phyloP scores from a whole-genome alignment of 2,888 invertebrate species.

The Lasiommata megera region DNA sequence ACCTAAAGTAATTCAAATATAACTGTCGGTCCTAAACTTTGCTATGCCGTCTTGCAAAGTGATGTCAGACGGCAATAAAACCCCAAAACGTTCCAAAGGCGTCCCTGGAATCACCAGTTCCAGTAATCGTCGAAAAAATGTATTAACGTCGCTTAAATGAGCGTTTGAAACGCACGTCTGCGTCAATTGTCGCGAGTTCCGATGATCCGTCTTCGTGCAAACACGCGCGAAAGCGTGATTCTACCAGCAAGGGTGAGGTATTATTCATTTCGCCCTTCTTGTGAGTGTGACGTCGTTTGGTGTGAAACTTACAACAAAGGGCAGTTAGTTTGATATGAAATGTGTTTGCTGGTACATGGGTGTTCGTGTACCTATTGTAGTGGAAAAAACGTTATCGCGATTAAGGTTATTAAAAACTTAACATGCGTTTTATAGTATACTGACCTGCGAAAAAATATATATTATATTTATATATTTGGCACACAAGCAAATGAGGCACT shows the following conservation, averaged over 20 bases:
- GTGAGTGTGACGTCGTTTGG: conserved; percentile 52
- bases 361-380: conserved; percentile 24
- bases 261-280: conserved; percentile 65
- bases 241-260: conserved; percentile 76
- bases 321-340: conserved; percentile 34
- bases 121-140: too few relatives aligned
- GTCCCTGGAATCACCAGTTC: too few relatives aligned
- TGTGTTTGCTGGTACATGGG: conserved; percentile 35
- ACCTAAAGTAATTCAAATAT: too few relatives aligned
- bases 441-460: not conserved
- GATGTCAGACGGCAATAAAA: too few relatives aligned
- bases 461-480: not conserved
- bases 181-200: conserved; percentile 49
- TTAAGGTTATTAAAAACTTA: not conserved
- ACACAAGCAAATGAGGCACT: too few relatives aligned
- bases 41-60: too few relatives aligned
- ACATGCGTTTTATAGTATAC: not conserved
- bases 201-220: conserved; percentile 76
- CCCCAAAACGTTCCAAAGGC: too few relatives aligned
- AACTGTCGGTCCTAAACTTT: too few relatives aligned
- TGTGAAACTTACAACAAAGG: conserved; percentile 62
- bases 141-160: conserved; percentile 27
- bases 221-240: conserved; percentile 77
- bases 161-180: conserved; percentile 42
- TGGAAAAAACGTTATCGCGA: conserved; percentile 4